Evolutionary conservation across 2,888 invertebrate species (phyloP), one percentile per base, ranked within the genome.

Genomic region (Lasioglossum zephyrum): DNA sequence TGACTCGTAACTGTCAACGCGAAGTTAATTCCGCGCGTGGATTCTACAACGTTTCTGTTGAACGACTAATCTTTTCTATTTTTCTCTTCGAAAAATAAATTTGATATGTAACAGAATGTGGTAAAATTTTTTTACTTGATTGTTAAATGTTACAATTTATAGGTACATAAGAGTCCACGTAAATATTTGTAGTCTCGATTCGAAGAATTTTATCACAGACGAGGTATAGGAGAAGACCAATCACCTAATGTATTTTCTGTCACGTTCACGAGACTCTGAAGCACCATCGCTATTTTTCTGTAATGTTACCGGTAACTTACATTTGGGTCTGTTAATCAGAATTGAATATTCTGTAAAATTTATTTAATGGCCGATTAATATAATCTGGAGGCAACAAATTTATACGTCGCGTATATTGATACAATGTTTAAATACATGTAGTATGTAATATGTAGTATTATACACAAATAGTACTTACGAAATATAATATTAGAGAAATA

Each of bases 91-190:
- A 31, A 31, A 31, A 31, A 31, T 44, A 44, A 44, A 44, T 44
- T 44, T 44, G 44, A 18, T 36, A 39, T 66, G 36, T 36, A 66
- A 36, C 8, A 66, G 36, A 66, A 36, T 66, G 31, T 9, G 66
- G 66, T 36, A 66, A 66, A 66, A 22, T 18, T 66, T 18, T 18
- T 66, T 66, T 36, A 39, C 22, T 69, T 22, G 11, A 22, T 69
- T 69, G 66, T 36, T 69, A 36, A 22, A 69, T 69, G 36, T 9
- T 39, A 69, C 39, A 39, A 69, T 69, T 69, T 69, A 69, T 69
- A 69, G 39, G 66, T 69, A 69, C 39, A 69, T 36, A 36, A 36
- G 36, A 16, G 31, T 31, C 6, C 18, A 63, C 63, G 3, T 31
- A n/a, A n/a, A n/a, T n/a, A 63, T 63, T 31, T 63, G 6, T 16